Conservation (phyloP, 2,797 vertebrate species). For the Acrossocheilus fasciatus region DNA sequence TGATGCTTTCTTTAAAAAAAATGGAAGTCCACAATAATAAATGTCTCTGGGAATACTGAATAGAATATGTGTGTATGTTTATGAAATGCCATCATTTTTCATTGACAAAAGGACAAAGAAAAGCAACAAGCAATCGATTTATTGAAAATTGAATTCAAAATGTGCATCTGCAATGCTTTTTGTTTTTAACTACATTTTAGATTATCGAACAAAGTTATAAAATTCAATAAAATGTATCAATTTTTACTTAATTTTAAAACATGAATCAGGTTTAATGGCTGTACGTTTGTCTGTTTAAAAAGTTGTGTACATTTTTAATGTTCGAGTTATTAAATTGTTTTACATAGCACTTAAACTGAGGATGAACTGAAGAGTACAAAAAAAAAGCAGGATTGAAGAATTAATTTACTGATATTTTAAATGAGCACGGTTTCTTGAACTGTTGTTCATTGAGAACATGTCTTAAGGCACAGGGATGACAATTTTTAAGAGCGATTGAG, state of each 20-base stretch:
- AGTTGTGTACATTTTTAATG: background rate
- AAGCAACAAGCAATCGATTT: background rate
- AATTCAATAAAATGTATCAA: too few relatives aligned
- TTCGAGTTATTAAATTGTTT: background rate
- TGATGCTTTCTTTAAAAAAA: background rate
- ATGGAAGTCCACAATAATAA: background rate
- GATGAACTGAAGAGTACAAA: too few relatives aligned
- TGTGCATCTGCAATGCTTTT: background rate
- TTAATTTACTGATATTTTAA: background rate
- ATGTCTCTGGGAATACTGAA: background rate
- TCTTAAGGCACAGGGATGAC: background rate
- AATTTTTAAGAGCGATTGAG: background rate
- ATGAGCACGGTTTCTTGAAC: background rate
- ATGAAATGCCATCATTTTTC: background rate
- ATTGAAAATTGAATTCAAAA: background rate
- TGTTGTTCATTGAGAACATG: background rate
- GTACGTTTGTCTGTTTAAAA: background rate
- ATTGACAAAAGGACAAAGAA: background rate
- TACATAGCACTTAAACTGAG: background rate
- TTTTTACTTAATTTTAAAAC: too few relatives aligned
- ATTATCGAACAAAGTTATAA: too few relatives aligned
- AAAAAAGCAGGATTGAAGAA: background rate
- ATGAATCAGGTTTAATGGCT: too few relatives aligned
- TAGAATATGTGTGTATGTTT: background rate
- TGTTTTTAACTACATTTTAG: too few relatives aligned